Evolutionary conservation across 2,113 vertebrate species (phyloP).

Genomic region (Peromyscus maniculatus): DNA sequence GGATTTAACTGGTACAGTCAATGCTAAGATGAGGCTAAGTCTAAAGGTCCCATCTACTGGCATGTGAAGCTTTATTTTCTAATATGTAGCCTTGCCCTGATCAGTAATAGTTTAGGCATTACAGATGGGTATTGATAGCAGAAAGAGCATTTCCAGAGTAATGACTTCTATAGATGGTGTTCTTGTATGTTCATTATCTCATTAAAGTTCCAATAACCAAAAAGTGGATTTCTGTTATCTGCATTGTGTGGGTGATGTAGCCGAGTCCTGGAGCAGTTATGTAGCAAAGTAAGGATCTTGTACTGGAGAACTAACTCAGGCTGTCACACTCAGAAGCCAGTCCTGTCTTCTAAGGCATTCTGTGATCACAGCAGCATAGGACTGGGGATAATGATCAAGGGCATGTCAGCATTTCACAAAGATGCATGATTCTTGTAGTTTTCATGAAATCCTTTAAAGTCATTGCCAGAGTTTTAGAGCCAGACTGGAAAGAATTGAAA

Average conservation of each 20-base stretch:
- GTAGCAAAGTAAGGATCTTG: not conserved
- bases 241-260: not conserved
- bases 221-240: not conserved
- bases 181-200: accelerated
- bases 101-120: not conserved
- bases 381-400: not conserved
- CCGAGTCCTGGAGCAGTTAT: not conserved
- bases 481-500: constrained; percentile 52
- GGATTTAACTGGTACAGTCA: not conserved
- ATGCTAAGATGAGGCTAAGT: not conserved
- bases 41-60: not conserved
- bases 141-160: not conserved
- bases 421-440: constrained; percentile 54
- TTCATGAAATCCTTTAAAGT: constrained; percentile 55
- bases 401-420: constrained; percentile 54
- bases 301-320: not conserved
- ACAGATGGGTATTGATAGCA: not conserved
- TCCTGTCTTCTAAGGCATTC: constrained; percentile 25
- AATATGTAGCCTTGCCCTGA: not conserved
- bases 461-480: constrained; percentile 48
- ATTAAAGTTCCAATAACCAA: not conserved
- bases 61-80: not conserved
- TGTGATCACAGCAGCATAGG: constrained; percentile 36
- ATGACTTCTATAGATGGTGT: not conserved
- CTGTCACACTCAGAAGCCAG: constrained; percentile 2